Evolutionary conservation across 2,113 vertebrate genomes (phyloP).

Genomic region (Scomber scombrus): DNA sequence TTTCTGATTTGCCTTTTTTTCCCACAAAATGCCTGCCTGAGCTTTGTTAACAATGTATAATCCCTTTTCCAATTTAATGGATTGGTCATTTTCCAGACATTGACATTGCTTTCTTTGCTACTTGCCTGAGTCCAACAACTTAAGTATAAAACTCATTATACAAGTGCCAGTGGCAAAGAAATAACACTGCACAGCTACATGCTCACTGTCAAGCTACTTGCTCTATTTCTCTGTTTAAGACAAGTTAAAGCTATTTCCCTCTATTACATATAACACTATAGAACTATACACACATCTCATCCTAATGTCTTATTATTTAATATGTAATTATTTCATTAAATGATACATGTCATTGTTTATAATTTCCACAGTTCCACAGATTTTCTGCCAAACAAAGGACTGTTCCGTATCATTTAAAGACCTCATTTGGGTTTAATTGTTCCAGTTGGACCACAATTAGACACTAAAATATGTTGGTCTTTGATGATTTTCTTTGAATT

Average conservation of each 20-base stretch:
- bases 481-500: background rate
- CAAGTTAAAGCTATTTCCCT: background rate
- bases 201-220: slow-evolving; percentile 4
- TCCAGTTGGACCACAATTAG: background rate
- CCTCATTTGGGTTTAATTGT: background rate
- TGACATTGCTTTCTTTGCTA: slow-evolving; percentile 58
- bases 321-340: background rate
- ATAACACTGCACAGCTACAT: slow-evolving; percentile 23
- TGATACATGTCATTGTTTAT: background rate
- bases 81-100: slow-evolving; percentile 62
- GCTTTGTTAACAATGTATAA: slow-evolving; percentile 66
- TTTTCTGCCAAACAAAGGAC: too few relatives aligned
- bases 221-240: slow-evolving; percentile 8
- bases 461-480: background rate
- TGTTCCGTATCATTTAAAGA: too few relatives aligned
- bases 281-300: background rate
- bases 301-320: too few relatives aligned
- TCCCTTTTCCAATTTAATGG: slow-evolving; percentile 71
- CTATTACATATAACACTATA: background rate
- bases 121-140: slow-evolving; percentile 51
- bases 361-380: background rate
- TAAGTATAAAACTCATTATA: slow-evolving; percentile 55
- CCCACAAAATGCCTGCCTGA: slow-evolving; percentile 41
- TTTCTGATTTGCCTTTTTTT: slow-evolving; percentile 37
- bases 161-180: slow-evolving; percentile 40